phyloP scores from a whole-genome alignment of 2,797 vertebrate species.

The Sebastes nivosus region DNA sequence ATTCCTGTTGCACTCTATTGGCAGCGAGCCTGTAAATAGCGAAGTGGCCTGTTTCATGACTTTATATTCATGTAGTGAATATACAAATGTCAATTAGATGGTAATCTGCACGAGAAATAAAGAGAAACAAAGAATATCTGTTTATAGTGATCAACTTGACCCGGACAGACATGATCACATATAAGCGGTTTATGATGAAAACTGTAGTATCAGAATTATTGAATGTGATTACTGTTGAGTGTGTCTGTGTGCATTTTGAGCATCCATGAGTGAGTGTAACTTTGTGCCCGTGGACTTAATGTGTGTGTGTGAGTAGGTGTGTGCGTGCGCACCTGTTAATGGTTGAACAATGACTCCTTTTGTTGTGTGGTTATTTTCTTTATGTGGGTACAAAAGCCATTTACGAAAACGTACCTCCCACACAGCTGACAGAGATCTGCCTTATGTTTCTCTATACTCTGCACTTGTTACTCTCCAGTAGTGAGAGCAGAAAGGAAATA shows the following conservation, averaged over 20 bases:
- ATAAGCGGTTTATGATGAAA: no score
- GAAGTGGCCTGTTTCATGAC: no score
- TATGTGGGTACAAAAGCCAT: conserved; percentile 17
- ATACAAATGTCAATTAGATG: no score
- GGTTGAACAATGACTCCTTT: conserved; percentile 21
- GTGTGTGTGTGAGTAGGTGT: background rate
- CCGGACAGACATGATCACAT: no score
- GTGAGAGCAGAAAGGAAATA: background rate
- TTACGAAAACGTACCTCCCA: conserved; percentile 24
- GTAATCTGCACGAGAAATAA: no score
- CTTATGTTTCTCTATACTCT: background rate
- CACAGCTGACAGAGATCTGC: conserved; percentile 23
- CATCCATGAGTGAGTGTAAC: background rate
- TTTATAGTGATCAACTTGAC: no score
- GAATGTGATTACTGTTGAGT: background rate
- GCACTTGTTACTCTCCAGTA: conserved; percentile 9
- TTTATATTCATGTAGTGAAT: no score
- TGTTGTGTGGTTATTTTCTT: conserved; percentile 23
- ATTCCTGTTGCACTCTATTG: no score
- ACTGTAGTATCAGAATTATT: background rate
- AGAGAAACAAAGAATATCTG: no score
- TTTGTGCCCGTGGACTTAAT: background rate
- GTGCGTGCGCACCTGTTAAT: background rate
- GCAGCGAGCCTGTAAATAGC: no score
- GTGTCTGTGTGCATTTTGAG: background rate